Conservation (phyloP, 2,888 invertebrate genomes). For the Trissolcus japonicus region DNA sequence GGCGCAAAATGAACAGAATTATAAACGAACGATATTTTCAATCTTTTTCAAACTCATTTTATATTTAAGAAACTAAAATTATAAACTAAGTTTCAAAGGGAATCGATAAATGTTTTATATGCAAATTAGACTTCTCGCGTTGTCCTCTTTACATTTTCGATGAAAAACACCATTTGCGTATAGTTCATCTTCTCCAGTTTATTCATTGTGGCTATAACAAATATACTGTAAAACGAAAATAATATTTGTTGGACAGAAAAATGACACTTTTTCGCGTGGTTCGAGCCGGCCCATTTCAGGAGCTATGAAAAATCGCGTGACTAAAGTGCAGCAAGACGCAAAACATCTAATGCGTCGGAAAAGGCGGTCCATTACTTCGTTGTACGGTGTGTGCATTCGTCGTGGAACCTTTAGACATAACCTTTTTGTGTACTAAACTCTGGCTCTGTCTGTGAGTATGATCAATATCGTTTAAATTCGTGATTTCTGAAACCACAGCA, state of each 20-base stretch:
- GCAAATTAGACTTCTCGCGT: too few relatives aligned
- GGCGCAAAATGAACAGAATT: too few relatives aligned
- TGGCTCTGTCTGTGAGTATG: slow-evolving; percentile 18
- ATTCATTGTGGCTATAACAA: too few relatives aligned
- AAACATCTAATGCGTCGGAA: slow-evolving; percentile 34
- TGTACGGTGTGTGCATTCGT: slow-evolving; percentile 15
- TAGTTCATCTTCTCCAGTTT: too few relatives aligned
- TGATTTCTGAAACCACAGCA: slow-evolving; percentile 39
- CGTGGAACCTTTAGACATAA: slow-evolving; percentile 26
- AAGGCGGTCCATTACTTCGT: slow-evolving; percentile 38
- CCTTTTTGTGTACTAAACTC: slow-evolving; percentile 24
- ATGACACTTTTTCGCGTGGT: slow-evolving; percentile 15
- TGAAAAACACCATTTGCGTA: too few relatives aligned
- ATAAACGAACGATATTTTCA: too few relatives aligned
- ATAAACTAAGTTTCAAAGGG: too few relatives aligned
- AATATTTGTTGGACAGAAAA: slow-evolving; percentile 1
- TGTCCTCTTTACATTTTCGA: too few relatives aligned
- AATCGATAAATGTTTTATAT: too few relatives aligned
- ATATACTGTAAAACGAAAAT: background rate
- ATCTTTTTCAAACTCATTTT: too few relatives aligned
- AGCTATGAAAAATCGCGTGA: slow-evolving; percentile 25
- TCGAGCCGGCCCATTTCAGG: slow-evolving; percentile 11
- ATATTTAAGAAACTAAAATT: too few relatives aligned
- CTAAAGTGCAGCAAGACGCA: slow-evolving; percentile 28
- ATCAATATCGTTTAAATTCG: slow-evolving; percentile 51